A percentile compares a stretch with the other conserved stretches of the same genome.
phyloP scores from a whole-genome alignment of 2,797 vertebrate genomes.

The Orientallactaga sibirica region DNA sequence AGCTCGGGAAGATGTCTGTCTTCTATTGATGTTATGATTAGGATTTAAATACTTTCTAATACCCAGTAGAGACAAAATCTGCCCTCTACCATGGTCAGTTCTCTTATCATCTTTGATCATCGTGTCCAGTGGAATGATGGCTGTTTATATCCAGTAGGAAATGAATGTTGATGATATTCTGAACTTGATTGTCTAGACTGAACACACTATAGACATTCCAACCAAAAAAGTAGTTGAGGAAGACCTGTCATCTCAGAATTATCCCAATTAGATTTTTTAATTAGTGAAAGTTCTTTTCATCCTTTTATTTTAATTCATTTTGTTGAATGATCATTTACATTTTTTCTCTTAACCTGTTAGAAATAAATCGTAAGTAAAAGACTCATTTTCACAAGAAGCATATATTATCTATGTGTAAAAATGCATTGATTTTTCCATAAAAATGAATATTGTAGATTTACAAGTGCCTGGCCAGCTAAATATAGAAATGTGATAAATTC shows the following conservation, averaged over 20 bases:
- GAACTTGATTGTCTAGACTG: not conserved
- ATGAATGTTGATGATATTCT: not conserved
- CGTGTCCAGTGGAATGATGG: not conserved
- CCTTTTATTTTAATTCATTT: slow-evolving; percentile 67
- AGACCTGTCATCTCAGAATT: not conserved
- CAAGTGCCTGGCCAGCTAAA: slow-evolving; percentile 59
- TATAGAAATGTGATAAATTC: slow-evolving; percentile 71
- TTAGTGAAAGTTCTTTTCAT: not conserved
- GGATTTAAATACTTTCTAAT: not conserved
- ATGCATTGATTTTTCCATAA: slow-evolving; percentile 72
- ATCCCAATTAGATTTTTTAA: not conserved
- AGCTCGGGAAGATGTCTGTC: not conserved
- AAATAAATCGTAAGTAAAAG: slow-evolving; percentile 77
- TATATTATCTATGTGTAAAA: slow-evolving; percentile 64
- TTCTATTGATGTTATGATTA: not conserved
- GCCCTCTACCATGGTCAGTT: not conserved
- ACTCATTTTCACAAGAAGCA: slow-evolving; percentile 58
- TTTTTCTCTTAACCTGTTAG: slow-evolving; percentile 57
- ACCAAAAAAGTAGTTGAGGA: not conserved
- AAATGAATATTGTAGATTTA: slow-evolving; percentile 50
- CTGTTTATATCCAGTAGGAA: not conserved
- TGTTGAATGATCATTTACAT: slow-evolving; percentile 52
- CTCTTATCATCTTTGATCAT: not conserved
- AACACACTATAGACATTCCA: not conserved
- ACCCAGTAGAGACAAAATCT: not conserved